These are phyloP conservation scores for Dryoscopus gambensis DNA, from an alignment of 2,113 vertebrate species.

Conservation along the genomic window DNA sequence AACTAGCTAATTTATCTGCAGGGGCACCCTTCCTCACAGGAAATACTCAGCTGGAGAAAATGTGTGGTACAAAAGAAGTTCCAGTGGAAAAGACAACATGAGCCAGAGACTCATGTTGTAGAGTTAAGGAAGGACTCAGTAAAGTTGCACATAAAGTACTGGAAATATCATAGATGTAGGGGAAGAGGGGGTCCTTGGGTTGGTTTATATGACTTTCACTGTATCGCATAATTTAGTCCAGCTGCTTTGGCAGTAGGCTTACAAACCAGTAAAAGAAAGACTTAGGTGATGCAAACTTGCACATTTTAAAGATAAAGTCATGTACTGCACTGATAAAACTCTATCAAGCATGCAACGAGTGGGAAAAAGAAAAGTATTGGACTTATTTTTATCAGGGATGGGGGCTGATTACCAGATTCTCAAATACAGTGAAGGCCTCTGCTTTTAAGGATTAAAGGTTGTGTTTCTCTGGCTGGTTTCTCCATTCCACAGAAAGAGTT, in stretches of 20 bases:
- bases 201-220: neutral
- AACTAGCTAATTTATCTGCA: neutral
- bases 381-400: neutral
- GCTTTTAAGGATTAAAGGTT: neutral
- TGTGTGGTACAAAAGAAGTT: neutral
- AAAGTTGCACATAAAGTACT: neutral
- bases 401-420: neutral
- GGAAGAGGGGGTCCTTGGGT: neutral
- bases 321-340: neutral
- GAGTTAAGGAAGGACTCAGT: neutral
- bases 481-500: neutral
- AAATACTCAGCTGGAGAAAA: neutral
- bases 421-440: neutral
- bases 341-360: neutral
- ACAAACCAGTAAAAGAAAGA: neutral
- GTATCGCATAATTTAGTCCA: neutral
- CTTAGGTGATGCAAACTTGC: neutral
- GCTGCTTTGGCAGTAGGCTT: neutral
- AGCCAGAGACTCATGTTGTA: neutral
- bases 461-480: neutral
- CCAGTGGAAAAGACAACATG: neutral
- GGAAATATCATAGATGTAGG: neutral
- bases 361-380: neutral
- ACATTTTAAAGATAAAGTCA: neutral
- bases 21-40: neutral